phyloP scores from a whole-genome alignment of 2,113 vertebrate genomes.

The Pseudorectes ferrugineus region DNA sequence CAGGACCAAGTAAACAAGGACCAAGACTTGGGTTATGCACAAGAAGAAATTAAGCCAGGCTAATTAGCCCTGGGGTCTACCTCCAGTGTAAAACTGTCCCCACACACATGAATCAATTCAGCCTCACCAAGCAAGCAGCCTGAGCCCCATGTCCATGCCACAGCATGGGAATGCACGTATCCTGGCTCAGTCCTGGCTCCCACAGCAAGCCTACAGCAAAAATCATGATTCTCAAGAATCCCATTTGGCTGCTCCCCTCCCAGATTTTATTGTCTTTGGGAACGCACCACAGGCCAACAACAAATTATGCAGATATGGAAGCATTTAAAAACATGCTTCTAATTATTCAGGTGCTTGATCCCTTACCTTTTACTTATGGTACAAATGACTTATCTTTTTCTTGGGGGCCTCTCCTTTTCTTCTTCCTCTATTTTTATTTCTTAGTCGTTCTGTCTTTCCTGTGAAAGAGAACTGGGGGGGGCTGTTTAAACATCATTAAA shows the following conservation, averaged over 20 bases:
- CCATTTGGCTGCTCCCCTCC: not conserved
- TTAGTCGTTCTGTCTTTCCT: not conserved
- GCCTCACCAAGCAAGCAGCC: not conserved
- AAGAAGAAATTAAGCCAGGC: not conserved
- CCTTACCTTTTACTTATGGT: not conserved
- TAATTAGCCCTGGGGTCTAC: not conserved
- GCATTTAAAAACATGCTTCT: not conserved
- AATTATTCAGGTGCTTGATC: not conserved
- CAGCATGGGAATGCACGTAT: not conserved
- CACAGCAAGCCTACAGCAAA: not conserved
- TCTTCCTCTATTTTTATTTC: not conserved
- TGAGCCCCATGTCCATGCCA: not conserved
- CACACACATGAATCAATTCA: not conserved
- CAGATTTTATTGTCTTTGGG: not conserved
- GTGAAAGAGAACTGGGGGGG: not conserved
- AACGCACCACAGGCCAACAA: not conserved
- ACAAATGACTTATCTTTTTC: not conserved
- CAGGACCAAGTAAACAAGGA: not conserved
- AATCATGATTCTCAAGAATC: not conserved
- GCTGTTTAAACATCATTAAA: constrained; percentile 22
- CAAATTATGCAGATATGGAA: not conserved
- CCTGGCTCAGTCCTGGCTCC: not conserved
- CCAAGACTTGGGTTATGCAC: not conserved
- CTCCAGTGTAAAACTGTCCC: not conserved
- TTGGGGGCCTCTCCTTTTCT: not conserved